Evolutionary conservation across 1,140 invertebrate genomes (phyloP), one percentile per base, ranked within the genome.

Genomic region (Diachasmimorpha longicaudata): DNA sequence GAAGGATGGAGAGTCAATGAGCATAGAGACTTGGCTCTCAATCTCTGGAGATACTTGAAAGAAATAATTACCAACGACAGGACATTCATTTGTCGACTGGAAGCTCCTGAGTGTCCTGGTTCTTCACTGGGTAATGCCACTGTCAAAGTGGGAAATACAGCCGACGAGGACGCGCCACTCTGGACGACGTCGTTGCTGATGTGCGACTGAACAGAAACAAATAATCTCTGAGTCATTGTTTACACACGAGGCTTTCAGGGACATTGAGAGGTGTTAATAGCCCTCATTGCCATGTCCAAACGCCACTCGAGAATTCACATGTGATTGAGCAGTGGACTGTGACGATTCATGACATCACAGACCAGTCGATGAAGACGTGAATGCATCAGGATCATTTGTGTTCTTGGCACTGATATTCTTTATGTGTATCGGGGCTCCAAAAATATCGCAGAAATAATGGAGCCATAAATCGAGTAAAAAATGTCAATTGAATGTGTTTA

Each of bases 71-170:
- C 76, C 76, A 77, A 66, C 23, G 71, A 1, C 44, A 44, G 25
- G 13, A 42, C 46, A 21, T 44, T 67, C 3, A 73, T 23, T 1
- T 13, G 39, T 74, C 9, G 72, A 70, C 31, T 74, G 23, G 73
- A 46, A 21, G 63, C 39, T 72, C 70, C 80, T 10, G 83, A 81
- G 46, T 84, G 79, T 72, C 79, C 80, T 36, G 81, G 77, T 46
- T 75, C 48, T 69, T 79, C 78, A 16, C 75, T 74, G 9, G 84
- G 84, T 48, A 85, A 68, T 37, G 79, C 78, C 6, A 86, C 82
- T 11, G 81, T 85, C 67, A 84, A 77, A 0, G 77, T 72, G 52
- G 84, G 77, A 69, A 84, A 68, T 75, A 79, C 81, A 69, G 55
- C 79, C 37, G 31, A 74, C 14, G 23, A 31, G 13, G 78, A 80